Base-by-base conservation (phyloP, 37 sponge, comb jelly and placozoan species). In the Corticium candelabrum region DNA sequence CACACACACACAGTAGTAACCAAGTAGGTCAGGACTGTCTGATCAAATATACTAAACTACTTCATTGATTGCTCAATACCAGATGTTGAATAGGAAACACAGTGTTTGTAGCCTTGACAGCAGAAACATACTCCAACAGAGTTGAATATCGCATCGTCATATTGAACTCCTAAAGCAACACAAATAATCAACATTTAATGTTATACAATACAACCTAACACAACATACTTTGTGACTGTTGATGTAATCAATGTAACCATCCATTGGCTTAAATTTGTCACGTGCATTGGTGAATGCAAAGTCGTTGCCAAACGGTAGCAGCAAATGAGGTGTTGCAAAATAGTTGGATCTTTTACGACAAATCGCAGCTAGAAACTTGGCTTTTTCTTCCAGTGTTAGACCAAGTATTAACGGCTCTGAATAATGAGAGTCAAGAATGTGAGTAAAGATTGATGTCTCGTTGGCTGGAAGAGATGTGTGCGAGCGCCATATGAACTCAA, bases 391-490 rank as follows among this genome's bases (percentile, higher is more conserved):
- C 31, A 39, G 37, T 2, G 72, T 56, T 2, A 76, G 15, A 27
- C 82, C 86, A 38, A 68, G 2, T 0, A 85, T 81, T 3, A 35
- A 0, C 4, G 86, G 86, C 35, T 81, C 80, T 1, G 82, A 69
- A 67, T 85, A 85, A 43, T 85, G 86, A 1, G 81, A 80, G 43
- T 81, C 86, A 35, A 85, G 78, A n/a, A 85, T 81, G 68, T 85
- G 86, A 15, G 86, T 40, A 68, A 85, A 85, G n/a, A 85, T 81
- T 32, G 77, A 27, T 21, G 62, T 38, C 33, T 32, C 11, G 0
- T 80, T 57, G 1, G 69, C 34, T 29, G 33, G 37, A 1, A 76
- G 78, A 39, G 1, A 1, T 31, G 1, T 3, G 62, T 50, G 62
- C 11, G 62, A 50, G 11, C 21, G 62, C 62, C 62, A 50, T 27